Evolutionary conservation across 2,113 vertebrate genomes (phyloP).

Genomic region (Murina feae): DNA sequence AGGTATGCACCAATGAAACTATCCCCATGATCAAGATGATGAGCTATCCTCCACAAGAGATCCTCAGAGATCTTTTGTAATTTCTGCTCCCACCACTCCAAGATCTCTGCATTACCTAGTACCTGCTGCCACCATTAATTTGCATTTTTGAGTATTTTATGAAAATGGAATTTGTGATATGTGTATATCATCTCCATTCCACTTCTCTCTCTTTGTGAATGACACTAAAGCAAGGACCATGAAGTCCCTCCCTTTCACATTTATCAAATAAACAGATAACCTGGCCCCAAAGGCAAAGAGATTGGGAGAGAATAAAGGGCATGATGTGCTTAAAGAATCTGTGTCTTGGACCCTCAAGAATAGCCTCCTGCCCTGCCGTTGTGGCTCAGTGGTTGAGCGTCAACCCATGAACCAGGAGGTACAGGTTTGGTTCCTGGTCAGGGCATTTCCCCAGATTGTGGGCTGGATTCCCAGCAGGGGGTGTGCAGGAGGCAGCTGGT

Average conservation of each 20-base stretch:
- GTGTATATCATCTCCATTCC: not conserved
- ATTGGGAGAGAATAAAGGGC: not conserved
- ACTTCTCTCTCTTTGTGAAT: not conserved
- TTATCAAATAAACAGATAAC: not conserved
- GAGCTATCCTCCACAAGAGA: not conserved
- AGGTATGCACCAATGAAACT: not conserved
- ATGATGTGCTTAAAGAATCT: not conserved
- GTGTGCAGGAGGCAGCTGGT: too few species aligned
- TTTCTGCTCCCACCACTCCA: rapidly evolving
- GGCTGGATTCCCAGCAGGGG: too few species aligned
- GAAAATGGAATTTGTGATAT: not conserved
- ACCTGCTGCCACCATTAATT: not conserved
- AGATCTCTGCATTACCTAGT: not conserved
- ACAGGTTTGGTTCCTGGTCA: too few species aligned
- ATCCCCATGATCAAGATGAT: not conserved
- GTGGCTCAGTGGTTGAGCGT: too few species aligned
- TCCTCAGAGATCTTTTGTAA: not conserved
- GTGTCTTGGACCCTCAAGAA: not conserved
- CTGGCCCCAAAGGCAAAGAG: not conserved
- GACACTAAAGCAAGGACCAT: not conserved
- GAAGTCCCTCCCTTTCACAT: not conserved
- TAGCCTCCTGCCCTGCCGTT: too few species aligned
- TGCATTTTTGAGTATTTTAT: not conserved
- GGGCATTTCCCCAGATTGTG: too few species aligned
- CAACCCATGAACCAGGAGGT: too few species aligned